Evolutionary conservation across 2,797 vertebrate species (phyloP), one percentile per base, ranked within the genome.

Genomic region (Alfaro cultratus): DNA sequence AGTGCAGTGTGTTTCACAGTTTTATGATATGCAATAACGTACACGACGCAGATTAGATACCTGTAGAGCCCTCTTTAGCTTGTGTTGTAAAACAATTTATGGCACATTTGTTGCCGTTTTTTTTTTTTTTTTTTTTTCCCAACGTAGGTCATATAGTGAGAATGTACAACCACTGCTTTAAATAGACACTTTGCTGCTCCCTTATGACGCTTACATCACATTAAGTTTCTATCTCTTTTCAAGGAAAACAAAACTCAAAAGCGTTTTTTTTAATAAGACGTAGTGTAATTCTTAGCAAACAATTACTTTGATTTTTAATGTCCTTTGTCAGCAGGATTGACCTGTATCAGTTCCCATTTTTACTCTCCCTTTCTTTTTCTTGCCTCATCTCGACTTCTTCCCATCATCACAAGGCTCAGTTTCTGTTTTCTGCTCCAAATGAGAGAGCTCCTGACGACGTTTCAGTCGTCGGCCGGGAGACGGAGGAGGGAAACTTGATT

Each of bases 341-440:
- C 13, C 45, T 46, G 83, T 87, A 83, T 84, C 86, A 55, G 77
- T 92, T 91, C 86, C 86, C 84, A 46, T 89, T 90, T 88, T 91
- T 67, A 74, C 74, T 62, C 60, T 77, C 78, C 75, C 39, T 72
- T 67, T 85, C 81, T 88, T 82, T 85, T 80, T 90, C 86, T 92
- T 92, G 87, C 88, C 86, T 90, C 86, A 90, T 88, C 81, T 75
- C 57, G 85, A 80, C 78, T 82, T 91, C 79, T 85, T 74, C 81
- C 82, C 34, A 26, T 85, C 77, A 85, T 90, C 81, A 73, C 84
- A 72, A 80, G 77, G 70, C 89, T 85, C 79, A 73, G 81, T 86
- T 83, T 90, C 75, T 79, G 67, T 80, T 80, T 92, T 83, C 31
- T 74, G 49, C 41, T 53, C 53, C 8, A 2, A 53, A 26, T 0